Evolutionary conservation across 2,888 invertebrate species (phyloP), one percentile per base, ranked within the genome.

Genomic region (Molorchus minor): DNA sequence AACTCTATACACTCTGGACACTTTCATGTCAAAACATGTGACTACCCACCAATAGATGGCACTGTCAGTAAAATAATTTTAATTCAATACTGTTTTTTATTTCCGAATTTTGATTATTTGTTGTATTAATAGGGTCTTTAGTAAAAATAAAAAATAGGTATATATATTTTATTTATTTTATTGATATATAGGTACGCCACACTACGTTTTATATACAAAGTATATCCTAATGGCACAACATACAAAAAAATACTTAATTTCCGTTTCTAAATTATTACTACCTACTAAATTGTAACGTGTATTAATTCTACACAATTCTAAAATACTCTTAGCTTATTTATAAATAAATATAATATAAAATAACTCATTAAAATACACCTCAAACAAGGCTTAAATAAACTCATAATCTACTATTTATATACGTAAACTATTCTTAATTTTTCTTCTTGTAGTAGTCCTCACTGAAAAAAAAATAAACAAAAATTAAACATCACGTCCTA

Each of bases 361-460:
- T 5, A 25, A 8, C 8, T 8, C 4, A 4, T 25, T 4, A 8
- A 25, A 25, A 8, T 25, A 40, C 40, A 3, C 35, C 1, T 3
- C 25, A 25, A 25, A 25, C 4, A 25, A 4, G 8, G 8, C 25
- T 25, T 25, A 25, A 8, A 8, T 25, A 25, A 5, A 25, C 25
- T 25, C 25, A 8, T 5, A 25, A 5, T 25, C 25, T 33, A 12
- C 5, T 33, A 33, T 10, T 10, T 33, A 33, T 3, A 33, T 33
- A 5, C 33, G 4, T 8, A 25, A 8, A n/a, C n/a, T n/a, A 25
- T 33, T 3, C 33, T 55, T 55, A 46, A 30, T 38, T 55, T 19
- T 54, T 59, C 47, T 54, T 54, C 41, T 70, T 69, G 63, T 74
- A 78, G 62, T 73, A 78, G 54, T 78, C 71, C 63, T 79, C 78